Conservation (phyloP, 30 jellyfish, hydroid and myxozoan species). For the Aurelia sp. region DNA sequence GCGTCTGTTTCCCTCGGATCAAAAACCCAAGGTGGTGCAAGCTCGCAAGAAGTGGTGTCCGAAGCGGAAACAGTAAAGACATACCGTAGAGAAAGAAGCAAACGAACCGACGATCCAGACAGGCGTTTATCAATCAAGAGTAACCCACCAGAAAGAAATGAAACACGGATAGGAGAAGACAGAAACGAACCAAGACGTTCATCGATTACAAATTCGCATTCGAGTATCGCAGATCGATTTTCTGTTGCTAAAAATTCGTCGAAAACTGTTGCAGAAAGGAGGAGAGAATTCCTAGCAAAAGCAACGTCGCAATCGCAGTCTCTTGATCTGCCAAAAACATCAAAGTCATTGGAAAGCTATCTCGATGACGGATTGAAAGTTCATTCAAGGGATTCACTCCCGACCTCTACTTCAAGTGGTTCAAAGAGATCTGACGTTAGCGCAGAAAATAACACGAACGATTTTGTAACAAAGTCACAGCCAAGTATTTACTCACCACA, state of each 20-base stretch:
- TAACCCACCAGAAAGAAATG: background rate
- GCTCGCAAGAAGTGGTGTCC: background rate
- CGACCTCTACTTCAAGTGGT: too few species aligned
- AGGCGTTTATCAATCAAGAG: background rate
- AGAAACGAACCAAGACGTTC: background rate
- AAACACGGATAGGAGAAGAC: background rate
- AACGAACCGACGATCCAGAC: background rate
- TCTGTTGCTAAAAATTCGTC: background rate
- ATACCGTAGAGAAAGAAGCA: background rate
- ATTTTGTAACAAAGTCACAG: background rate
- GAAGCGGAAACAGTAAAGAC: too few species aligned
- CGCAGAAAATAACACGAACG: background rate
- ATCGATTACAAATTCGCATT: background rate
- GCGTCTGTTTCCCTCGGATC: background rate
- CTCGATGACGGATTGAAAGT: background rate
- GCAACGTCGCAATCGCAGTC: background rate
- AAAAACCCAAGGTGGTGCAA: background rate
- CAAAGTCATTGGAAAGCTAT: background rate
- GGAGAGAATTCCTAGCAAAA: background rate
- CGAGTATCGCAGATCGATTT: slow-evolving; percentile 17
- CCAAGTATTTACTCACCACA: background rate
- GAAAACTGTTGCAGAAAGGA: background rate
- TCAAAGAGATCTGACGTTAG: background rate
- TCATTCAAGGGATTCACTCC: background rate
- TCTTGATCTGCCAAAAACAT: background rate